Conservation (phyloP, 2,113 vertebrate species). For the Siniperca knerii region DNA sequence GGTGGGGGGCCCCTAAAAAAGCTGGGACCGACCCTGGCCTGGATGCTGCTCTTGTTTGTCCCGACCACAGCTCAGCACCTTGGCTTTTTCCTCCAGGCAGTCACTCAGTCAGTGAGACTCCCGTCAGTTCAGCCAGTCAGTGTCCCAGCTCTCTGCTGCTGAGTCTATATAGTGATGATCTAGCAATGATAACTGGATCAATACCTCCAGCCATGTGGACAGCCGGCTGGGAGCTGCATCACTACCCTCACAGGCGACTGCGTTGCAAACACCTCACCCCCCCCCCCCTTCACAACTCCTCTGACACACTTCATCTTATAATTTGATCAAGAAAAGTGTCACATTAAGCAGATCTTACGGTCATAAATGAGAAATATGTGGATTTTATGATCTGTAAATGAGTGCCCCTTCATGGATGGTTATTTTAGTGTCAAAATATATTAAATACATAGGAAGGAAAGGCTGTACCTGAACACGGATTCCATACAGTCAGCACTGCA, state of each 20-base stretch:
- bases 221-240: slow-evolving; percentile 73
- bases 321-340: slow-evolving; percentile 83
- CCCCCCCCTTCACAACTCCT: slow-evolving; percentile 68
- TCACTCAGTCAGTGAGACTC: slow-evolving; percentile 37
- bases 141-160: slow-evolving; percentile 52
- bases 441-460: slow-evolving; percentile 81
- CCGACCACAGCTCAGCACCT: slow-evolving; percentile 27
- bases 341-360: slow-evolving; percentile 77
- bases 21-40: not conserved
- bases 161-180: slow-evolving; percentile 82
- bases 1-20: not conserved
- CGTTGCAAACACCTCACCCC: slow-evolving; percentile 60
- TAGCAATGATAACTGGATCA: slow-evolving; percentile 82
- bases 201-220: slow-evolving; percentile 82
- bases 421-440: slow-evolving; percentile 85
- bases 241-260: slow-evolving; percentile 68
- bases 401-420: slow-evolving; percentile 82
- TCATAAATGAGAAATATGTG: slow-evolving; percentile 83
- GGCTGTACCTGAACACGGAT: slow-evolving; percentile 61
- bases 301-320: slow-evolving; percentile 74
- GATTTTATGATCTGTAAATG: slow-evolving; percentile 83
- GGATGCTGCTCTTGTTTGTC: slow-evolving; percentile 1
- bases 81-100: slow-evolving; percentile 49
- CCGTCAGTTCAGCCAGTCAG: slow-evolving; percentile 43
- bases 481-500: slow-evolving; percentile 65